These are phyloP conservation scores for Polypterus senegalus DNA, from an alignment of 2,113 vertebrate species.

Conservation along the genomic window DNA sequence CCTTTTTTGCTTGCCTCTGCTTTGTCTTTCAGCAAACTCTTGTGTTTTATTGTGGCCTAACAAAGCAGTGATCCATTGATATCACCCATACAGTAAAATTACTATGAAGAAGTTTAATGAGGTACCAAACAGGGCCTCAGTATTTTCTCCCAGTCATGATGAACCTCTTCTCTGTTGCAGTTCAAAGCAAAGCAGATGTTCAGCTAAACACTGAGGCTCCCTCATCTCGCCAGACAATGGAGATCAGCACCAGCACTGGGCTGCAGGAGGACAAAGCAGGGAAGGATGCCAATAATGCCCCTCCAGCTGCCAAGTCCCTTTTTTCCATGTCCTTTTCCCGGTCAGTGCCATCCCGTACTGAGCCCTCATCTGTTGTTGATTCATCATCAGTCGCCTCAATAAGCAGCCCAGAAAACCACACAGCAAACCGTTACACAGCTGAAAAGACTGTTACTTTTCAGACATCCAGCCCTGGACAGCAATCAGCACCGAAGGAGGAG, in stretches of 20 bases:
- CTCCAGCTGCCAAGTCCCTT: constrained; percentile 37
- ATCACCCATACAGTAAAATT: too few species aligned
- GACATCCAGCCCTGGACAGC: background rate
- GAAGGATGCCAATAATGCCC: constrained; percentile 30
- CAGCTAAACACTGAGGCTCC: constrained; percentile 32
- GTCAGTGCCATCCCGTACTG: constrained; percentile 47
- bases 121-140: too few species aligned
- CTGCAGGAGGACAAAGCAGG: constrained; percentile 32
- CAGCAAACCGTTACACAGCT: constrained; percentile 29
- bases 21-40: too few species aligned
- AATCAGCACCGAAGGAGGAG: constrained; percentile 8
- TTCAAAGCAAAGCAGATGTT: constrained; percentile 26
- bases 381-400: constrained; percentile 20
- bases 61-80: too few species aligned
- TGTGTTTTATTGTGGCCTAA: too few species aligned
- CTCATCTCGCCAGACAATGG: constrained; percentile 32
- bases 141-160: background rate
- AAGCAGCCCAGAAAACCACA: constrained; percentile 21
- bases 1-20: too few species aligned
- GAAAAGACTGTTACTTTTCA: constrained; percentile 14
- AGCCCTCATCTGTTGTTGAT: constrained; percentile 22
- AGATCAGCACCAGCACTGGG: constrained; percentile 18
- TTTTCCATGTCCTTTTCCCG: constrained; percentile 40
- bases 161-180: constrained; percentile 33
- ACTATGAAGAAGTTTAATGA: too few species aligned